Percentiles rank a stretch among this genome's conserved stretches.
These are phyloP conservation scores for Mallotus villosus DNA, from an alignment of 2,797 vertebrate species.

Conservation along the genomic window DNA sequence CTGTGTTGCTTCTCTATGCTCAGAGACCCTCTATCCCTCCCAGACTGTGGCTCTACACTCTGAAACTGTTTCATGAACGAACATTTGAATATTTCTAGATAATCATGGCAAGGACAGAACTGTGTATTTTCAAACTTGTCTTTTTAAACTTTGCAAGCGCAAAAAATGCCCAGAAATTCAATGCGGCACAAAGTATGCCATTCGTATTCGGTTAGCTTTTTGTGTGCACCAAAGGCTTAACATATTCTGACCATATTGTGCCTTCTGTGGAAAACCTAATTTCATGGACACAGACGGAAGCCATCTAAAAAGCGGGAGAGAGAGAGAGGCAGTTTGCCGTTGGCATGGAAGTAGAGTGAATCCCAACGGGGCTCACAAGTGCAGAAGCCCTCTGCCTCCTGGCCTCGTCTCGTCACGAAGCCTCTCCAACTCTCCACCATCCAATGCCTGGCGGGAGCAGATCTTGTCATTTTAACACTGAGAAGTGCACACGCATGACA, in stretches of 20 bases:
- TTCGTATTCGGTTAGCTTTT: conserved; percentile 55
- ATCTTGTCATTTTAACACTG: conserved; percentile 89
- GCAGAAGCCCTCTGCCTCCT: conserved; percentile 77
- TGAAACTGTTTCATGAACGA: not conserved
- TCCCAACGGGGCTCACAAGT: conserved; percentile 79
- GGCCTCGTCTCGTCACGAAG: conserved; percentile 82
- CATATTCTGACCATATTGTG: conserved; percentile 73
- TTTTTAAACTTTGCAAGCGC: conserved; percentile 18
- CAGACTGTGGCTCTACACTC: not conserved
- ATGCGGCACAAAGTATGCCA: conserved; percentile 29
- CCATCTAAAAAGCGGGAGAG: conserved; percentile 56
- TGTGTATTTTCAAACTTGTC: conserved; percentile 13
- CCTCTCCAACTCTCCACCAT: conserved; percentile 71
- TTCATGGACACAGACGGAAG: conserved; percentile 66
- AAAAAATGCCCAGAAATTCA: not conserved
- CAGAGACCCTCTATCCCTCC: conserved; percentile 25
- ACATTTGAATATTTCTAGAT: conserved; percentile 22
- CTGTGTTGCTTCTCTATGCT: conserved; percentile 29
- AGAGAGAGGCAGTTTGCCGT: conserved; percentile 68
- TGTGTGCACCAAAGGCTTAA: conserved; percentile 61
- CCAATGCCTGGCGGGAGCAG: conserved; percentile 81
- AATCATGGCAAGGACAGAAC: conserved; percentile 40
- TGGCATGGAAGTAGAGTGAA: conserved; percentile 71
- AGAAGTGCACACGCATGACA: conserved; percentile 93
- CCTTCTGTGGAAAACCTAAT: conserved; percentile 63